phyloP scores from a whole-genome alignment of 2,888 invertebrate genomes.

The Perizoma flavofasciatum region DNA sequence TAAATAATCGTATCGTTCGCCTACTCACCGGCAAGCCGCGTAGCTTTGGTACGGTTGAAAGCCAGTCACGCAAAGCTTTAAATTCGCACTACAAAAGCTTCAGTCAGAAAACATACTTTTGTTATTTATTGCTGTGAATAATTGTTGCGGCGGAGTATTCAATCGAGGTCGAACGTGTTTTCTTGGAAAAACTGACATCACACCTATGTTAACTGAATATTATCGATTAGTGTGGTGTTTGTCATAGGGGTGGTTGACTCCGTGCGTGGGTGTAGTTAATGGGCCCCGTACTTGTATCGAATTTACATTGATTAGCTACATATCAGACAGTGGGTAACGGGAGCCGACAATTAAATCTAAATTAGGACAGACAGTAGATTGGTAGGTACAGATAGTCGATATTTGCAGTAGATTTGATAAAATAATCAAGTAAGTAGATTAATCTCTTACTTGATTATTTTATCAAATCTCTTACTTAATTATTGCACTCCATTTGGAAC shows the following conservation, averaged over 20 bases:
- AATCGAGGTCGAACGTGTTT: conserved; percentile 37
- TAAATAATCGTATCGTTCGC: conserved; percentile 4
- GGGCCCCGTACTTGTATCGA: conserved; percentile 44
- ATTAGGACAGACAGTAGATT: conserved; percentile 16
- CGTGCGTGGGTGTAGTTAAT: conserved; percentile 38
- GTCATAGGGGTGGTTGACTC: conserved; percentile 62
- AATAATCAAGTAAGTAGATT: not conserved
- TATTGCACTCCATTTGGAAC: too few species aligned
- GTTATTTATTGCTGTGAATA: too few species aligned
- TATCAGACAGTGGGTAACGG: conserved; percentile 39
- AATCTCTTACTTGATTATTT: conserved; percentile 12
- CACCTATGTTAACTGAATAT: conserved; percentile 18
- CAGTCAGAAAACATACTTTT: conserved; percentile 21
- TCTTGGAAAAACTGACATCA: conserved; percentile 39
- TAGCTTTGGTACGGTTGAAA: not conserved
- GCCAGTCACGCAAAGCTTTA: conserved; percentile 30
- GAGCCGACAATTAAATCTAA: conserved; percentile 34
- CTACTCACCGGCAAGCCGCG: conserved; percentile 8
- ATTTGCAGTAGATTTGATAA: conserved; percentile 14
- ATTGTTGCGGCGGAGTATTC: too few species aligned
- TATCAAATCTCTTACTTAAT: conserved; percentile 8
- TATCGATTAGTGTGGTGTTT: conserved; percentile 53
- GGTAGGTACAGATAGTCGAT: not conserved
- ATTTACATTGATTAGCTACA: conserved; percentile 53
- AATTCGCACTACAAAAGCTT: conserved; percentile 27